These are phyloP conservation scores for Ageneiosus marmoratus DNA, from an alignment of 2,113 vertebrate species.

Conservation along the genomic window DNA sequence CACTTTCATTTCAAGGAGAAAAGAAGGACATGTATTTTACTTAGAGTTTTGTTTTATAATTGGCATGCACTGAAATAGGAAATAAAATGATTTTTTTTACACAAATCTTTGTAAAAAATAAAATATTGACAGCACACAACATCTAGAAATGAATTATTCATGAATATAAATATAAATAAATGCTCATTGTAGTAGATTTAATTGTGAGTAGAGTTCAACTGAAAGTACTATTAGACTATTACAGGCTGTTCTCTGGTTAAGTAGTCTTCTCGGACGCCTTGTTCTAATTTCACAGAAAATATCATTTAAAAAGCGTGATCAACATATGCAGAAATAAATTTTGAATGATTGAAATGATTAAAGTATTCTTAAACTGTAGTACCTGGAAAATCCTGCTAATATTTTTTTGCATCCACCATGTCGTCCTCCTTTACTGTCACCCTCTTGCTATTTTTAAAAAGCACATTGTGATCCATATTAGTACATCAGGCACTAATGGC, in stretches of 20 bases:
- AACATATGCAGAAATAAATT: background rate
- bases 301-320: background rate
- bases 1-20: background rate
- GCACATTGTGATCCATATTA: too few species aligned
- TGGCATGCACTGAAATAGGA: background rate
- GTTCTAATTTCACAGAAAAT: background rate
- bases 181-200: background rate
- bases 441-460: too few species aligned
- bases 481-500: background rate
- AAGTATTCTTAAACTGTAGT: background rate
- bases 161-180: background rate
- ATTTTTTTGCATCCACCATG: background rate
- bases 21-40: background rate
- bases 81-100: background rate
- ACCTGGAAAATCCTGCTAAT: background rate
- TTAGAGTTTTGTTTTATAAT: background rate
- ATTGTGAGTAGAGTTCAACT: background rate
- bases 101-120: background rate
- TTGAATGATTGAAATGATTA: background rate
- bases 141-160: background rate
- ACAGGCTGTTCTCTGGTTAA: too few species aligned
- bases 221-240: constrained; percentile 3
- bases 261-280: too few species aligned
- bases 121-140: background rate
- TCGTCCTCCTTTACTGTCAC: too few species aligned